phyloP scores from a whole-genome alignment of 2,888 invertebrate species.

The Perizoma flavofasciatum region DNA sequence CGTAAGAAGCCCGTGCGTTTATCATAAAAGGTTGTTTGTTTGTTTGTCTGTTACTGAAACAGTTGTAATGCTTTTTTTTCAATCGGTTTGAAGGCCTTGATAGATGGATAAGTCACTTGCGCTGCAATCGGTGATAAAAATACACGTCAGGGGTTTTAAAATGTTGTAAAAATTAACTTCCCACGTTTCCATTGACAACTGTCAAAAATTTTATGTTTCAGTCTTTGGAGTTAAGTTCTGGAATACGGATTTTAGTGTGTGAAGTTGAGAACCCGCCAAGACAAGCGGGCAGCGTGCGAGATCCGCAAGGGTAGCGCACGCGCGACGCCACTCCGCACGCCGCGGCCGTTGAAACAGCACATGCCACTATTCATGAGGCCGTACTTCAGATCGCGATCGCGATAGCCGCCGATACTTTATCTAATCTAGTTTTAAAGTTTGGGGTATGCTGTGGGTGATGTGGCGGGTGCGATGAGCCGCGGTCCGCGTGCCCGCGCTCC shows the following conservation, averaged over 20 bases:
- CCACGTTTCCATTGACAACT: too few relatives aligned
- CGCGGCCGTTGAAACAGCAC: constrained; percentile 67
- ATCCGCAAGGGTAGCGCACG: constrained; percentile 65
- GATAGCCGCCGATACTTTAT: constrained; percentile 39
- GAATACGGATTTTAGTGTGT: constrained; percentile 40
- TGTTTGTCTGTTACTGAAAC: too few relatives aligned
- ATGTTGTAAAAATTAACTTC: too few relatives aligned
- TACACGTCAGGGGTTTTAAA: too few relatives aligned
- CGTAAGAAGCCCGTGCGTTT: too few relatives aligned
- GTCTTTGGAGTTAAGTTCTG: constrained; percentile 38
- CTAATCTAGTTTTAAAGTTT: constrained; percentile 20
- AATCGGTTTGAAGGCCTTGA: too few relatives aligned
- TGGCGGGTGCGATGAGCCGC: constrained; percentile 59
- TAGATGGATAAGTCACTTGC: too few relatives aligned
- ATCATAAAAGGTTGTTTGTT: too few relatives aligned
- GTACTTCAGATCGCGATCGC: constrained; percentile 53
- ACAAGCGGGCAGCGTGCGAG: constrained; percentile 43
- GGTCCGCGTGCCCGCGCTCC: constrained; percentile 56
- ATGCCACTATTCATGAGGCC: constrained; percentile 46
- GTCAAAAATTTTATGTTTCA: too few relatives aligned
- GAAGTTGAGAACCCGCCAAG: constrained; percentile 45
- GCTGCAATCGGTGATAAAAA: too few relatives aligned
- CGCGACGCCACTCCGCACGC: constrained; percentile 74
- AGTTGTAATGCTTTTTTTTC: too few relatives aligned
- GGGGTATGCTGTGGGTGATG: constrained; percentile 33